phyloP scores from a whole-genome alignment of 2,113 vertebrate species.

The Apeltes quadracus region DNA sequence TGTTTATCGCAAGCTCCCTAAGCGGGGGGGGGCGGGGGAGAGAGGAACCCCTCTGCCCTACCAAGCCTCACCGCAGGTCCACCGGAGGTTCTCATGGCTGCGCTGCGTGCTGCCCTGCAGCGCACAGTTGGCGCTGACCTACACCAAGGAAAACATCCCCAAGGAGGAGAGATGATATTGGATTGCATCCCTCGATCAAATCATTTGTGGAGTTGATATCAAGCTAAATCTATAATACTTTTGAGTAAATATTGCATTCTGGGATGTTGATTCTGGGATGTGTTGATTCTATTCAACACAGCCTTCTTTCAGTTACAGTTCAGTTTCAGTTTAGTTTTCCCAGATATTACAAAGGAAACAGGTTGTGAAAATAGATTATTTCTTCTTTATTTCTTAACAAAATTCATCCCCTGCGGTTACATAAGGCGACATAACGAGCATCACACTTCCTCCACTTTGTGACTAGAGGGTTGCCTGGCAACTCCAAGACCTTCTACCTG shows the following conservation, averaged over 20 bases:
- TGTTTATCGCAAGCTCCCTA: slow-evolving; percentile 32
- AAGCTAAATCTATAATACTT: not conserved
- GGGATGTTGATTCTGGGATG: not conserved
- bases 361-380: slow-evolving; percentile 27
- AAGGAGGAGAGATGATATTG: not conserved
- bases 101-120: slow-evolving; percentile 36
- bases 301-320: not conserved
- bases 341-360: not conserved
- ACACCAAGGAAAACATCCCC: slow-evolving; percentile 41
- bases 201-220: not conserved
- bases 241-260: not conserved
- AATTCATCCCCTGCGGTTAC: slow-evolving; percentile 37
- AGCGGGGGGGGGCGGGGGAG: not conserved
- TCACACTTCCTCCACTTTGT: slow-evolving; percentile 54
- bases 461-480: slow-evolving; percentile 74
- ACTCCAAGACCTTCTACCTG: slow-evolving; percentile 57
- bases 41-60: slow-evolving; percentile 21
- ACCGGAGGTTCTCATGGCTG: slow-evolving; percentile 57
- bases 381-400: slow-evolving; percentile 9
- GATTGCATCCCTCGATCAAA: slow-evolving; percentile 1
- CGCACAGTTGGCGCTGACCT: slow-evolving; percentile 48
- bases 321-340: slow-evolving; percentile 14
- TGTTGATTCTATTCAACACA: too few species aligned
- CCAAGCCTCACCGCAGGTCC: slow-evolving; percentile 31
- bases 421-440: slow-evolving; percentile 50